Conservation (phyloP, 37 sponge, comb jelly and placozoan genomes). For the Amphimedon queenslandica region DNA sequence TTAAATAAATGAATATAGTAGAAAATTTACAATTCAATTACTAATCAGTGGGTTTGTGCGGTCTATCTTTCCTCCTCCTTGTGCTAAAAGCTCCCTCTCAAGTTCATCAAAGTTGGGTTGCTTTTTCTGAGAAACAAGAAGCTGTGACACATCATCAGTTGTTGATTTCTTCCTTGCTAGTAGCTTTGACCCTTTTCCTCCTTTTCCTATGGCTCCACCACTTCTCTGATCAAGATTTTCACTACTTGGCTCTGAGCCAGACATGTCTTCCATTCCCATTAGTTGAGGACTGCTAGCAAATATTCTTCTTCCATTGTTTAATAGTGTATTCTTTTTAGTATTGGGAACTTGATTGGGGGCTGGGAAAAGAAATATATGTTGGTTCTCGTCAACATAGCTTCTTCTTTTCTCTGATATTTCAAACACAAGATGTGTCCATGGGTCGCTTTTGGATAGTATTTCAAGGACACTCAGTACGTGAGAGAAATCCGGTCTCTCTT, state of each 20-base stretch:
- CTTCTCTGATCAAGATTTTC: no score
- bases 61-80: neutral
- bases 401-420: constrained; percentile 25
- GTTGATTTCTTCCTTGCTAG: neutral
- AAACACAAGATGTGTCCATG: constrained; percentile 8
- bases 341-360: neutral
- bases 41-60: neutral
- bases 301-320: neutral
- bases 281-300: neutral
- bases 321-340: no score
- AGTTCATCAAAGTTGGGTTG: neutral
- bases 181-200: neutral
- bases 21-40: no score
- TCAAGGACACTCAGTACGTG: constrained; percentile 14
- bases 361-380: constrained; percentile 17
- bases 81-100: neutral
- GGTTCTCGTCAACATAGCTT: constrained; percentile 1
- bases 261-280: no score
- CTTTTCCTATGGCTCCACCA: neutral
- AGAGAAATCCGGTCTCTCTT: constrained; percentile 48
- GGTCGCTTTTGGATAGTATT: constrained; percentile 17
- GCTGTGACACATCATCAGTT: no score
- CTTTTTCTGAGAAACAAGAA: no score
- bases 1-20: neutral
- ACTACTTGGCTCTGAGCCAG: no score